phyloP scores from a whole-genome alignment of 2,888 invertebrate species.

The Philhelius pedissequus region DNA sequence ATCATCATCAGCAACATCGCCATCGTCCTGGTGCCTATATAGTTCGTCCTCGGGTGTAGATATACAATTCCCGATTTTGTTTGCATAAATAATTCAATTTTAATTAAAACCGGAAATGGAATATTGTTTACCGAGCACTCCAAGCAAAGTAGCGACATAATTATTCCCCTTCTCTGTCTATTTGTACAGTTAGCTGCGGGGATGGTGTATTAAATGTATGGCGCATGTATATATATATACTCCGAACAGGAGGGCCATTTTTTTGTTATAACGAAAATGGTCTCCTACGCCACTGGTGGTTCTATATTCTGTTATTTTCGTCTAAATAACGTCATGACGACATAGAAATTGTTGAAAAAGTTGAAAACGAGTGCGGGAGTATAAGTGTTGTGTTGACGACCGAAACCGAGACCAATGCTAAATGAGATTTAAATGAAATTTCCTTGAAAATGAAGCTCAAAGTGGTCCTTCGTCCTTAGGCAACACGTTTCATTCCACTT shows the following conservation, averaged over 20 bases:
- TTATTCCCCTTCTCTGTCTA: slow-evolving; percentile 52
- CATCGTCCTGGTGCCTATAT: neutral
- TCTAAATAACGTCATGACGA: slow-evolving; percentile 25
- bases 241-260: neutral
- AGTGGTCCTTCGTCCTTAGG: neutral
- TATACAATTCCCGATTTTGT: slow-evolving; percentile 67
- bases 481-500: too few species aligned
- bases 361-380: slow-evolving; percentile 35
- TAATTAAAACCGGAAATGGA: slow-evolving; percentile 67
- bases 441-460: neutral
- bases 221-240: neutral
- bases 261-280: slow-evolving; percentile 2
- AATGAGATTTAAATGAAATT: slow-evolving; percentile 65
- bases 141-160: slow-evolving; percentile 66
- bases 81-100: slow-evolving; percentile 69
- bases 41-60: slow-evolving; percentile 14
- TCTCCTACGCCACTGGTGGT: slow-evolving; percentile 15
- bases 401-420: slow-evolving; percentile 43
- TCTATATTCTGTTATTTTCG: neutral
- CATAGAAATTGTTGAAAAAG: slow-evolving; percentile 38
- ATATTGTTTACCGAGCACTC: slow-evolving; percentile 68
- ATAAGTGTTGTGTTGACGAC: slow-evolving; percentile 37
- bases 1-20: neutral
- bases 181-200: neutral
- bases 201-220: too few species aligned